These are phyloP conservation scores for Melanotaenia duboulayi DNA, from an alignment of 2,113 vertebrate genomes.

Conservation along the genomic window DNA sequence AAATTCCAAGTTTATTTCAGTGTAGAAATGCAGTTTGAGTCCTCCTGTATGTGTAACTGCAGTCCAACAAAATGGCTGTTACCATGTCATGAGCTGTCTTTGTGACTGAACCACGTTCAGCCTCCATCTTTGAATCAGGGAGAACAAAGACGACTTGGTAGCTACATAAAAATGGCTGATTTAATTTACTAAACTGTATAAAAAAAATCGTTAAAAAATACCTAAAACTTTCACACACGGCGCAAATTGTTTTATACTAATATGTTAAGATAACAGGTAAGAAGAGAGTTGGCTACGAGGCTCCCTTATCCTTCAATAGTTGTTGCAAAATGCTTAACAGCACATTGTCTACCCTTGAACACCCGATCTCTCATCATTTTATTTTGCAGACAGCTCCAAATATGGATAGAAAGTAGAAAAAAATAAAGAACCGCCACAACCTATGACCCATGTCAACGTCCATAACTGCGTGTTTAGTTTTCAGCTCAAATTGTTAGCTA, in stretches of 20 bases:
- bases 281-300: neutral
- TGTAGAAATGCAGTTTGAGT: neutral
- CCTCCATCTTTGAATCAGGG: conserved; percentile 71
- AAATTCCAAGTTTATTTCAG: too few relatives aligned
- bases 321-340: too few relatives aligned
- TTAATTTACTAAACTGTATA: too few relatives aligned
- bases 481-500: neutral
- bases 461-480: neutral
- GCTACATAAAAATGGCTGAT: neutral
- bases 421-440: neutral
- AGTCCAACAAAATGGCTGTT: conserved; percentile 78
- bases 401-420: neutral
- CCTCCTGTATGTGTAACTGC: conserved; percentile 29
- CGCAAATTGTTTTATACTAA: too few relatives aligned
- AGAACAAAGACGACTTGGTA: conserved; percentile 55
- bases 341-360: too few relatives aligned
- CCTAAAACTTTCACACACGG: too few relatives aligned
- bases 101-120: conserved; percentile 48
- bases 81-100: conserved; percentile 49
- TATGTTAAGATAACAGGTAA: too few relatives aligned
- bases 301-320: conserved; percentile 1
- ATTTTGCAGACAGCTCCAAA: conserved; percentile 9
- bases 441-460: neutral
- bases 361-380: neutral
- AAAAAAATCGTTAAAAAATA: too few relatives aligned